Base-by-base conservation (phyloP, 2,888 invertebrate species). In the Leptura quadrifasciata region DNA sequence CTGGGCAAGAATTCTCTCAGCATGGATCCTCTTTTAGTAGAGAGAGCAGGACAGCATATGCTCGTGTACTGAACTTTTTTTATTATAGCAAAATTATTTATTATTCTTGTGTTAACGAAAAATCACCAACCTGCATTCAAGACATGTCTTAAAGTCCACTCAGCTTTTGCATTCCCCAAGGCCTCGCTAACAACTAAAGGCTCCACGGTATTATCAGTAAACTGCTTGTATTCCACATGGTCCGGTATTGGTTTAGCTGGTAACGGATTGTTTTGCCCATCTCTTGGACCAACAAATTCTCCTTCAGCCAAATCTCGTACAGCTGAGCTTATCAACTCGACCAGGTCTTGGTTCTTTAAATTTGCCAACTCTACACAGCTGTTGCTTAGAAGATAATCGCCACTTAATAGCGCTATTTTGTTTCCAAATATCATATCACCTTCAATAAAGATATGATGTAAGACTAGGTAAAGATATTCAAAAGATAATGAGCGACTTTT, bases 371-470 rank as follows among this genome's bases (percentile, higher is more conserved):
- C 97, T 0, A 94, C 93, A 87, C 96, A 96, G 71, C 97, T 97
- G 87, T 95, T 97, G 15, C 95, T 96, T 10, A 98, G 91, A 61
- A 98, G 90, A 86, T 97, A 98, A 89, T 98, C 98, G 6, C 89
- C 98, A 85, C 96, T 96, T 9, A 98, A 91, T 47, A 98, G 91
- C 0, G 98, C 97, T 85, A 98, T 97, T 91, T 98, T 98, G 89
- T 98, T 98, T 8, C 98, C 98, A 89, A 97, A 97, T 86, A 96
- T 94, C 94, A 98, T 95, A 86, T 97, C 96, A 63, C 93, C 93
- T 91, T 24, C 6, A 52, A 65, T 2, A 18, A 24, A 70, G 17
- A 54, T 24, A 71, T 61, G 64, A 67, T 12, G n/a, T 35, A 20
- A 6, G 17, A 35, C 27, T 12, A 63, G 12, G 0, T 17, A 21